Base-by-base conservation (phyloP, 2,888 invertebrate species). In the Himalopsyche japonica region DNA sequence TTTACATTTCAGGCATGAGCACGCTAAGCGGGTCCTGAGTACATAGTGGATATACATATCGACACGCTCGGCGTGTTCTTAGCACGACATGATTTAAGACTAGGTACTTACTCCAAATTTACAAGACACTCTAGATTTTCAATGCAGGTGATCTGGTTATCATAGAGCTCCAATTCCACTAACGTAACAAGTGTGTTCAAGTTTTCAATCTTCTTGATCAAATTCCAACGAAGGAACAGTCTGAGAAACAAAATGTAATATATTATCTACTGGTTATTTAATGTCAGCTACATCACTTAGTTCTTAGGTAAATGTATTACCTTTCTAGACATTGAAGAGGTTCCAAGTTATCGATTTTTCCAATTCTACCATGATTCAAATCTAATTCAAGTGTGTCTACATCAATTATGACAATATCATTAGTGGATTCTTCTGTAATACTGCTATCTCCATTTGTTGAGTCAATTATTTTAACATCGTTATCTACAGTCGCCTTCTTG, bases 181-280 rank as follows among this genome's bases (percentile, higher is more conserved):
- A 99, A 92, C 0, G 95, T 96, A 2, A 93, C 93, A 27, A 99
- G 91, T 0, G 94, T 95, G 79, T 94, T 90, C 37, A 99, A 90
- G 88, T 98, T 98, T 90, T 98, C 98, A 88, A 99, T 98, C 90
- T 96, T 96, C 89, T 96, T 98, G 20, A 99, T 97, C 12, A 98
- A 92, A 91, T 99, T 99, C 96, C 99, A 99, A 70, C 99, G 94
- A 82, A 99, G 92, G 89, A 95, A 98, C 43, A 99, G 91, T 86
- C 94, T 93, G 88, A 24, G 88, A 87, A 27, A 79, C 64, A 48
- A 43, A 15, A 43, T 43, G 15, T 43, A 32, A 4, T 15, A 76
- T 24, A 76, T n/a, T 76, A 34, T 30, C 4, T 76, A 76, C 43
- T 32, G 7, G 10, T 77, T 7, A 15, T 32, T 18, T 77, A 77